phyloP scores from a whole-genome alignment of 2,888 invertebrate genomes.

The Sipha maydis region DNA sequence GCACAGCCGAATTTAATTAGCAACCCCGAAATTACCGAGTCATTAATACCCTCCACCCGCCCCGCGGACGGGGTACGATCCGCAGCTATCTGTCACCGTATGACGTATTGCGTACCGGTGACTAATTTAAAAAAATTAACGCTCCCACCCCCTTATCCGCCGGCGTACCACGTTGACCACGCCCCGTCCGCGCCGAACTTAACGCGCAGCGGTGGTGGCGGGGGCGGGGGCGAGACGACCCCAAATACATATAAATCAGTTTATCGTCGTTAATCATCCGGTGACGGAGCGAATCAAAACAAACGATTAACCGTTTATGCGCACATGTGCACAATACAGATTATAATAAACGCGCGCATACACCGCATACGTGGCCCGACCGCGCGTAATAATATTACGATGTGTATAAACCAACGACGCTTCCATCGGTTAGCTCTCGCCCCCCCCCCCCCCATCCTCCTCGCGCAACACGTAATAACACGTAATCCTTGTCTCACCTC shows the following conservation, averaged over 20 bases:
- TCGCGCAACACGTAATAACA: too few relatives aligned
- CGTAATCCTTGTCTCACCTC: too few relatives aligned
- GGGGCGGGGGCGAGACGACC: background rate
- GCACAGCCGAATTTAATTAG: constrained; percentile 25
- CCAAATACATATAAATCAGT: constrained; percentile 14
- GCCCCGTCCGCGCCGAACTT: too few relatives aligned
- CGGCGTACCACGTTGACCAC: too few relatives aligned
- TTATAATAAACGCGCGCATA: background rate
- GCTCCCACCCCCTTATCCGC: too few relatives aligned
- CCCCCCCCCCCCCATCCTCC: too few relatives aligned
- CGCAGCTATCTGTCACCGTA: background rate
- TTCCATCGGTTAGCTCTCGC: too few relatives aligned
- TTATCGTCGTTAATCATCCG: constrained; percentile 46
- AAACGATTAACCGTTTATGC: constrained; percentile 17
- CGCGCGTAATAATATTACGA: too few relatives aligned
- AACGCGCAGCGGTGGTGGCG: background rate
- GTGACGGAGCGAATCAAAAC: constrained; percentile 18
- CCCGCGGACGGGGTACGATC: background rate
- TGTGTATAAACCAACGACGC: too few relatives aligned
- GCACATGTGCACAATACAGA: background rate
- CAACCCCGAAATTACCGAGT: constrained; percentile 2
- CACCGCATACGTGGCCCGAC: background rate
- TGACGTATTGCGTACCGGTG: background rate
- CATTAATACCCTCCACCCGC: background rate
- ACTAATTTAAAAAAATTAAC: constrained; percentile 28